Conservation (phyloP, 2,888 invertebrate genomes). For the Drosophila melanosoma region DNA sequence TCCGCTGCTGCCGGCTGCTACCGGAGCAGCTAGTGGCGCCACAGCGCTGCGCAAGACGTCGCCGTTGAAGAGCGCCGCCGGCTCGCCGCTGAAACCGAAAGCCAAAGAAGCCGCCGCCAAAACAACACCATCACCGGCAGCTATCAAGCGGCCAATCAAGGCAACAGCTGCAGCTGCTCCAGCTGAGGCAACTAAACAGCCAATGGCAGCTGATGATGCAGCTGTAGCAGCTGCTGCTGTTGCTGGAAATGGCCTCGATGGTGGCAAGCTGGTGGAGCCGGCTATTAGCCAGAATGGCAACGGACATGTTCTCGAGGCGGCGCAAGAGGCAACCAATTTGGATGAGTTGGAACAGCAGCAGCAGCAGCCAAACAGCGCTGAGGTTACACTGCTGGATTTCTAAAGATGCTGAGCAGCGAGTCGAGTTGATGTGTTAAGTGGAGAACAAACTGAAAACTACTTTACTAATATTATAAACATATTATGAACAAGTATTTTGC, state of each 20-base stretch:
- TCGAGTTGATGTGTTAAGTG: constrained; percentile 12
- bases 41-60: constrained; percentile 67
- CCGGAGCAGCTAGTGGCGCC: constrained; percentile 5
- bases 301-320: constrained; percentile 41
- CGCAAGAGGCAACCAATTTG: constrained; percentile 42
- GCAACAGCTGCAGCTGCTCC: constrained; percentile 7
- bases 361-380: constrained; percentile 24
- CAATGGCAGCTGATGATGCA: constrained; percentile 7
- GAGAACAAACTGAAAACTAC: constrained; percentile 51
- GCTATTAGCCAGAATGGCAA: constrained; percentile 50
- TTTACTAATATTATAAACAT: constrained; percentile 79
- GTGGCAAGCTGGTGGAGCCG: constrained; percentile 24
- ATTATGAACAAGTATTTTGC: constrained; percentile 71
- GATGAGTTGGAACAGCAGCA: constrained; percentile 18
- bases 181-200: constrained; percentile 3
- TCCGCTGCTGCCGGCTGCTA: constrained; percentile 31
- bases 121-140: constrained; percentile 61
- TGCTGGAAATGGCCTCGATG: constrained; percentile 50
- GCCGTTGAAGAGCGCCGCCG: constrained; percentile 60
- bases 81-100: constrained; percentile 70
- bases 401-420: constrained; percentile 30
- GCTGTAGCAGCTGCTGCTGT: constrained; percentile 8
- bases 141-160: constrained; percentile 32
- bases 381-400: constrained; percentile 59
- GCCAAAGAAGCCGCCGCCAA: constrained; percentile 69